Conservation (phyloP, 1,140 invertebrate species). For the Drosophila murphyi region DNA sequence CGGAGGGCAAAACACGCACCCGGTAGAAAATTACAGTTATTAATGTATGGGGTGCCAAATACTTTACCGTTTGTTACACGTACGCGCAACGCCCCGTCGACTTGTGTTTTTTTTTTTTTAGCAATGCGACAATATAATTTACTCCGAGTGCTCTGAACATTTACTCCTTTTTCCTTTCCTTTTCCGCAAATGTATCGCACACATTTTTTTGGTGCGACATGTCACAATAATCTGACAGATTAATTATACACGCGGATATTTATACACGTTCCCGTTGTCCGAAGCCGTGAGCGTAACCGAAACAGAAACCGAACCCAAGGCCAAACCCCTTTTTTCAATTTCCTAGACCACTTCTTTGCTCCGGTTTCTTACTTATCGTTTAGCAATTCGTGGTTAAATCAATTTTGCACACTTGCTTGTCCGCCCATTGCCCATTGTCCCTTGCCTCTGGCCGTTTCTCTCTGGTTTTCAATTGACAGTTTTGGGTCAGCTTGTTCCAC, state of each 20-base stretch:
- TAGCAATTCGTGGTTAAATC: constrained; percentile 80
- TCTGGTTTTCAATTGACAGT: constrained; percentile 62
- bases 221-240: constrained; percentile 84
- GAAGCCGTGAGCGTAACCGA: constrained; percentile 10
- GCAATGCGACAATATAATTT: constrained; percentile 71
- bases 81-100: constrained; percentile 40
- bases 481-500: constrained; percentile 59
- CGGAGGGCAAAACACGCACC: constrained; percentile 43
- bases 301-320: constrained; percentile 14
- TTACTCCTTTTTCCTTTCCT: constrained; percentile 47
- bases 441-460: constrained; percentile 5
- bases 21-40: constrained; percentile 76
- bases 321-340: constrained; percentile 26
- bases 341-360: constrained; percentile 54
- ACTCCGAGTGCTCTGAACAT: constrained; percentile 38
- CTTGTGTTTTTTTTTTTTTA: constrained; percentile 37
- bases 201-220: constrained; percentile 55
- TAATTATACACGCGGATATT: constrained; percentile 81
- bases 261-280: constrained; percentile 39
- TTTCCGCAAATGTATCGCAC: constrained; percentile 55
- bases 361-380: constrained; percentile 64
- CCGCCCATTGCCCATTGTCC: neutral
- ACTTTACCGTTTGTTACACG: constrained; percentile 45
- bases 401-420: constrained; percentile 70
- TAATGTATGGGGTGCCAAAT: constrained; percentile 78